Base-by-base conservation (phyloP, 2,113 vertebrate genomes). In the Camelus dromedarius region DNA sequence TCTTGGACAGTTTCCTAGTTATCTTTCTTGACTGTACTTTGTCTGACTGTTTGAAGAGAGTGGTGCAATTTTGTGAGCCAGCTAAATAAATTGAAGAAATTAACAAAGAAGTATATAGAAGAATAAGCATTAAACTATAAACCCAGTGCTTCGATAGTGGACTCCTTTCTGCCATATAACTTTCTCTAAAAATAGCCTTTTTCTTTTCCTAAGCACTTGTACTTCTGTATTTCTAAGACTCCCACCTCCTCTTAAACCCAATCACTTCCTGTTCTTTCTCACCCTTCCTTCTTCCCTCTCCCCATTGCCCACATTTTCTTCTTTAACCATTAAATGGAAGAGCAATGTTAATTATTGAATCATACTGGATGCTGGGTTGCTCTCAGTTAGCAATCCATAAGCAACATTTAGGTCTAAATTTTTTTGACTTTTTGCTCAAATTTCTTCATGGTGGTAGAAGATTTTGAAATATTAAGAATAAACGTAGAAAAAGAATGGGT, bases 191-290 rank as follows among this genome's bases (percentile, higher is more conserved):
- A 91, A 69, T 58, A 79, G 38, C 38, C 38, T 42, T 5, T 24
- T 16, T 54, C 50, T 80, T 85, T 67, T 12, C 8, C 11, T 86
- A 56, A 76, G 32, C 5, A 54, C 13, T 64, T 89, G n/a, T 56
- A 64, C n/a, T 77, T 96, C 82, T 15, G 46, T 26, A 52, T 95
- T 93, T 95, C 46, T 93, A 84, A 75, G 42, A 54, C 32, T 42
- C 18, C n/a, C 12, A 0, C 6, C 38, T 86, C 91, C 4, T 70
- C 48, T 77, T 73, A 81, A 20, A 32, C 24, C 18, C 24, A 95
- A 20, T 30, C 28, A 46, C 1, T 80, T 83, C 38, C 14, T 88
- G n/a, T 66, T 56, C 15, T 70, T 81, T 58, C 12, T 46, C 22
- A 42, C 19, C 11, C n/a, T 77, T 50, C 1, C 15, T 12, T 77